Percentiles rank a stretch among this genome's conserved stretches.
Evolutionary conservation across 1,140 invertebrate species (phyloP).

Genomic region (Trichonephila inaurata): DNA sequence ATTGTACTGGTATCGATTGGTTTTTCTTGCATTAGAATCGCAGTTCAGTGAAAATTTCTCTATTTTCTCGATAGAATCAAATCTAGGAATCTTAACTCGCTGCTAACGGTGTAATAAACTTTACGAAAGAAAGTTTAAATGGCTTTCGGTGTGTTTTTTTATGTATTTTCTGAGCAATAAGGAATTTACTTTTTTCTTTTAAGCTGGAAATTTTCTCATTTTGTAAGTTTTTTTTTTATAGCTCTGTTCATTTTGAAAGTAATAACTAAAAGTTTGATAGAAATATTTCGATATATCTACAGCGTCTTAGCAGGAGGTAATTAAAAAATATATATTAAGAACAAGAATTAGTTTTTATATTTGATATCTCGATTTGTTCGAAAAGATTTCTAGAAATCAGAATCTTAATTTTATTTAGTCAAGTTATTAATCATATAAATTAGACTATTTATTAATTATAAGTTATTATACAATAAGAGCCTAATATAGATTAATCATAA

Average conservation of each 20-base stretch:
- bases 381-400: too few species aligned
- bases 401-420: too few species aligned
- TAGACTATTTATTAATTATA: too few species aligned
- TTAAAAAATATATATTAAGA: too few species aligned
- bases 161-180: background rate
- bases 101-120: conserved; percentile 13
- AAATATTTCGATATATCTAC: too few species aligned
- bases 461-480: too few species aligned
- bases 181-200: background rate
- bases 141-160: background rate
- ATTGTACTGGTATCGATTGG: conserved; percentile 18
- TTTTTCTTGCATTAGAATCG: conserved; percentile 16
- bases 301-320: too few species aligned
- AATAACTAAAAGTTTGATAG: too few species aligned
- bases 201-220: background rate
- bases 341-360: too few species aligned
- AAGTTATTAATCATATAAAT: too few species aligned
- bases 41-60: background rate
- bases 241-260: background rate
- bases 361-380: too few species aligned
- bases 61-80: background rate
- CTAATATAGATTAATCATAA: too few species aligned
- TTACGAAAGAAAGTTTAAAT: conserved; percentile 5
- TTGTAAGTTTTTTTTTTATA: background rate
- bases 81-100: background rate